Base-by-base conservation (phyloP, 2,113 vertebrate genomes). In the Glareola pratincola region DNA sequence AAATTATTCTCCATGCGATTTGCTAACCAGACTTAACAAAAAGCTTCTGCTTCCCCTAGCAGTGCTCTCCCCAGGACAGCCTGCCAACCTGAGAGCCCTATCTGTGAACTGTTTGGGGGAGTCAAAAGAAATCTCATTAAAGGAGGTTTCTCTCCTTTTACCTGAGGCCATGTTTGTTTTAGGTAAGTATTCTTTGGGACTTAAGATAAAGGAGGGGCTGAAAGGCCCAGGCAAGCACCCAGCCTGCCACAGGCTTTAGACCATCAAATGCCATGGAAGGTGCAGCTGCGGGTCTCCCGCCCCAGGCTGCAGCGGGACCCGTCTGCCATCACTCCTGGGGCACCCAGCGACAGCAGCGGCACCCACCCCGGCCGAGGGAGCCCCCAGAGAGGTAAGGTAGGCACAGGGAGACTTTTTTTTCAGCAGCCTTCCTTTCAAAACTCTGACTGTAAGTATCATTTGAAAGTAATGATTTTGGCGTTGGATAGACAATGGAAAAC, bases 121-220 rank as follows among this genome's bases (percentile, higher is more conserved):
- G 32, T 64, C 36, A 62, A 60, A 75, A 66, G 72, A 83, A 75
- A 91, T 7, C 85, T 73, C 96, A 37, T 54, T 23, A 19, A 51
- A 51, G 48, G 60, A 27, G 14, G 5, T 90, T 64, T 76, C 85
- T 41, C 66, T 47, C 67, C 84, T 50, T 64, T 88, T 76, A 36
- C 96, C 92, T 85, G 91, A 75, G 81, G 76, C 47, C 3, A 1
- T 96, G 96, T 95, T 97, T 96, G 94, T 59, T 96, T 96, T 84
- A 36, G 90, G 79, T 79, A 66, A 77, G 72, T 56, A 47, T 72
- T 78, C 77, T 57, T 39, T 3, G 45, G 41, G 34, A 45, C n/a
- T 5, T 82, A 30, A 47, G 80, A 51, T 90, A 76, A 86, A 91
- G 94, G 92, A 96, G 92, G 90, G 77, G 94, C 85, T 92, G 62